Conservation (phyloP, 2,797 vertebrate genomes). For the Oceanodroma leucorhoa region DNA sequence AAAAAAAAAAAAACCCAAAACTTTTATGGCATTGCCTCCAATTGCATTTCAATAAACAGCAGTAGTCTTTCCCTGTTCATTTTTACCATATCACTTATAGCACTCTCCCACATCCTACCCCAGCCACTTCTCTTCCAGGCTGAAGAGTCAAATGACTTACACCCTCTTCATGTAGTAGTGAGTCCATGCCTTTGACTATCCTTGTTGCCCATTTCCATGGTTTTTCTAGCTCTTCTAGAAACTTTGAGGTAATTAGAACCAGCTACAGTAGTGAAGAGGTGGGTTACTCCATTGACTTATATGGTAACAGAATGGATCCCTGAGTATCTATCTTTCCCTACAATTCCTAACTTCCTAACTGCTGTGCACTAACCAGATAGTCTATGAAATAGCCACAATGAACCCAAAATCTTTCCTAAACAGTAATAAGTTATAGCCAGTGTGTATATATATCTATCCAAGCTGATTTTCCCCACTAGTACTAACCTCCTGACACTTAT, state of each 20-base stretch:
- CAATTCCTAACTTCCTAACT: not conserved
- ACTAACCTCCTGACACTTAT: not conserved
- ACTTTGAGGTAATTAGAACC: not conserved
- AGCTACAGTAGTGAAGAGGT: not conserved
- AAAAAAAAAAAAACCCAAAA: not conserved
- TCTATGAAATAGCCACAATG: not conserved
- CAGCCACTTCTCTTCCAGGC: not conserved
- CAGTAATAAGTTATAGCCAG: not conserved
- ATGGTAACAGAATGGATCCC: not conserved
- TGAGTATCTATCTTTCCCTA: not conserved
- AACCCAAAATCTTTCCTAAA: not conserved
- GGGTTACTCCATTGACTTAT: not conserved
- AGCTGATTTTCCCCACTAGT: not conserved
- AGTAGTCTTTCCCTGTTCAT: not conserved
- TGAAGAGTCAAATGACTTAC: not conserved
- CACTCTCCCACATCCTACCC: not conserved
- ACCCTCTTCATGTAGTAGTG: rapidly evolving
- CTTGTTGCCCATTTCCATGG: not conserved
- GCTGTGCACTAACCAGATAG: not conserved
- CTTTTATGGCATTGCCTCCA: not conserved
- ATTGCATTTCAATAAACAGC: not conserved
- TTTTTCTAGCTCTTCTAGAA: not conserved
- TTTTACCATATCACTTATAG: not conserved
- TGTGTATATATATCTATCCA: not conserved
- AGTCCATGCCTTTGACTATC: not conserved